Evolutionary conservation across 2,113 vertebrate genomes (phyloP), one percentile per base, ranked within the genome.

Genomic region (Microtus ochrogaster): DNA sequence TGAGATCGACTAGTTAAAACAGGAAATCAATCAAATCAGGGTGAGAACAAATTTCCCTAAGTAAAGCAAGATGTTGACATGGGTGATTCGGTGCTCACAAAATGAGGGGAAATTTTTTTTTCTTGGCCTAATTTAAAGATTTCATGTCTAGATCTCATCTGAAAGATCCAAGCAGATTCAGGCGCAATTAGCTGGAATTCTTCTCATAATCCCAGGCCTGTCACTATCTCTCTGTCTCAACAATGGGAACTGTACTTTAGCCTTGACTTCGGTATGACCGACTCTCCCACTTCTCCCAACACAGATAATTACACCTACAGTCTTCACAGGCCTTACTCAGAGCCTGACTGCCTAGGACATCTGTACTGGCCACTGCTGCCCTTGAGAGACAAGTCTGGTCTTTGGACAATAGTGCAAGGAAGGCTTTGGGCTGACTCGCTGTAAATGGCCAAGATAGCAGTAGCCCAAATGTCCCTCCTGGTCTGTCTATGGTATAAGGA

Each of bases 101-200:
- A 61, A 94, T 5, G 19, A 91, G 10, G 44, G 22, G 9, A 44
- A 28, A 24, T 47, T 85, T 88, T 76, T 72, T 85, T 74, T 76
- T 89, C 82, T 90, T 74, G 63, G 36, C 33, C 44, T 81, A 36
- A 17, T 84, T 86, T 94, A 70, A 4, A 30, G 61, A 89, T 68
- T 95, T 86, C 68, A 66, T 63, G 82, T 94, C 96, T 96, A 85
- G 85, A 58, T 90, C 70, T 91, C 0, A 13, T 87, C 94, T 96
- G 76, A 72, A 88, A 92, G 49, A 65, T 95, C 72, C 85, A 95
- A 36, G 70, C 63, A 83, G 86, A 93, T 11, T 61, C 33, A 26
- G 68, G 82, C 68, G 85, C 82, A 77, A 39, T 89, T 89, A 85
- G 26, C 82, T 66, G 72, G 12, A 47, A 85, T 92, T 95, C 44